Percentiles rank a stretch among this genome's conserved stretches.
phyloP scores from a whole-genome alignment of 1,140 invertebrate genomes.

The Penaeus vannamei region DNA sequence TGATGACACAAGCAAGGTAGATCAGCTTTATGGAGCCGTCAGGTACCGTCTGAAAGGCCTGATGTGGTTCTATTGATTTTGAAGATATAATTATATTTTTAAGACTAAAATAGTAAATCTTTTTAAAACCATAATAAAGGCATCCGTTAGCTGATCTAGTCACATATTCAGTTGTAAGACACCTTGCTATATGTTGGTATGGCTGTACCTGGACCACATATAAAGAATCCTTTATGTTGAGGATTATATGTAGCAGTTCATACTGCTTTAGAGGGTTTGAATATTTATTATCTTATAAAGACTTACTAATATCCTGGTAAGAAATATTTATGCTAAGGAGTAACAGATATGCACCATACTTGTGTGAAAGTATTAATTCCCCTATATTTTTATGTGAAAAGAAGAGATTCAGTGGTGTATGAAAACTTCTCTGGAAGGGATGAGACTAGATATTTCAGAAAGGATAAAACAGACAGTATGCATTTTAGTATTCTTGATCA shows the following conservation, averaged over 20 bases:
- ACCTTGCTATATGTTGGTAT: slow-evolving; percentile 47
- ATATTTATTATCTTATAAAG: neutral
- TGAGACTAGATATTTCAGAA: too few relatives aligned
- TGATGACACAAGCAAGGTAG: slow-evolving; percentile 5
- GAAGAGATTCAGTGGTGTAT: too few relatives aligned
- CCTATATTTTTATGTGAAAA: too few relatives aligned
- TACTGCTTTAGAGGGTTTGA: neutral
- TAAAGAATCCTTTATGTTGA: slow-evolving; percentile 16
- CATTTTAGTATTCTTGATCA: too few relatives aligned
- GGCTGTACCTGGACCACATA: slow-evolving; percentile 24
- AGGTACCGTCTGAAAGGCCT: slow-evolving; percentile 34
- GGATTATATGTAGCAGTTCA: neutral
- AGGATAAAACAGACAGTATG: too few relatives aligned
- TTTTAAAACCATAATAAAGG: slow-evolving; percentile 38
- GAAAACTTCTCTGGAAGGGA: too few relatives aligned
- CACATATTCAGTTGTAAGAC: slow-evolving; percentile 62
- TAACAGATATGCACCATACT: too few relatives aligned
- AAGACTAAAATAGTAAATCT: slow-evolving; percentile 18
- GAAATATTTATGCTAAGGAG: too few relatives aligned
- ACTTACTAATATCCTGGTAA: too few relatives aligned
- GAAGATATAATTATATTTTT: slow-evolving; percentile 6
- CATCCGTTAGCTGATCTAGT: slow-evolving; percentile 62
- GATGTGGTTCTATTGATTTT: neutral
- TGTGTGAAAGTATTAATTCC: too few relatives aligned
- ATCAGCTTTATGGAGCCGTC: slow-evolving; percentile 23